Evolutionary conservation across 1,140 invertebrate genomes (phyloP).

Genomic region (Venturia canescens): DNA sequence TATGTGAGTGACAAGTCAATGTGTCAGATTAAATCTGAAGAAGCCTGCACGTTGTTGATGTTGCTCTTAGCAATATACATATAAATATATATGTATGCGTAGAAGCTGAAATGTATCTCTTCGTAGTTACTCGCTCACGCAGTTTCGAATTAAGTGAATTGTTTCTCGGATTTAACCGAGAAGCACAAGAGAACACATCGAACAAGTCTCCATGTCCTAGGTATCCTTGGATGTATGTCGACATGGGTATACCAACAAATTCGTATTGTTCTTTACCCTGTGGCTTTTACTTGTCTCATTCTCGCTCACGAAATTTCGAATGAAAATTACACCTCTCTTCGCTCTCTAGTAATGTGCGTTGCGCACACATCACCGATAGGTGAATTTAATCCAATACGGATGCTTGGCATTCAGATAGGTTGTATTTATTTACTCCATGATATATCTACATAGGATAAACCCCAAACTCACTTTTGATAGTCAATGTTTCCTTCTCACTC

Average conservation of each 20-base stretch:
- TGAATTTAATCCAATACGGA: slow-evolving; percentile 30
- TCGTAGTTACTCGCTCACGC: slow-evolving; percentile 47
- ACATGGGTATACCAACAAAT: slow-evolving; percentile 2
- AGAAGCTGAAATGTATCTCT: slow-evolving; percentile 25
- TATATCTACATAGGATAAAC: background rate
- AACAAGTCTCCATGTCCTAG: background rate
- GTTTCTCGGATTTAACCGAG: slow-evolving; percentile 70
- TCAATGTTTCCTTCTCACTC: slow-evolving; percentile 5
- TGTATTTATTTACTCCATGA: slow-evolving; percentile 27
- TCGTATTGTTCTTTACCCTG: slow-evolving; percentile 29
- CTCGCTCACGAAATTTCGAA: slow-evolving; percentile 30
- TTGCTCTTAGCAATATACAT: background rate
- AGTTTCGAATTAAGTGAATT: slow-evolving; percentile 66
- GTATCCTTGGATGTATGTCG: background rate
- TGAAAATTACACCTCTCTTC: slow-evolving; percentile 41
- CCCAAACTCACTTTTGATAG: background rate
- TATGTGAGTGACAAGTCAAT: no score
- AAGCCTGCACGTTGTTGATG: background rate
- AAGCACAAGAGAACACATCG: slow-evolving; percentile 49
- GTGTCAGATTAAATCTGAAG: background rate
- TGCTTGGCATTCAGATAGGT: slow-evolving; percentile 2
- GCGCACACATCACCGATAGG: background rate
- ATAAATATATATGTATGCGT: background rate
- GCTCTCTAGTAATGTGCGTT: background rate
- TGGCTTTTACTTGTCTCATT: slow-evolving; percentile 30